Conservation (phyloP, 2,113 vertebrate species). For the Leucoraja erinaceus region DNA sequence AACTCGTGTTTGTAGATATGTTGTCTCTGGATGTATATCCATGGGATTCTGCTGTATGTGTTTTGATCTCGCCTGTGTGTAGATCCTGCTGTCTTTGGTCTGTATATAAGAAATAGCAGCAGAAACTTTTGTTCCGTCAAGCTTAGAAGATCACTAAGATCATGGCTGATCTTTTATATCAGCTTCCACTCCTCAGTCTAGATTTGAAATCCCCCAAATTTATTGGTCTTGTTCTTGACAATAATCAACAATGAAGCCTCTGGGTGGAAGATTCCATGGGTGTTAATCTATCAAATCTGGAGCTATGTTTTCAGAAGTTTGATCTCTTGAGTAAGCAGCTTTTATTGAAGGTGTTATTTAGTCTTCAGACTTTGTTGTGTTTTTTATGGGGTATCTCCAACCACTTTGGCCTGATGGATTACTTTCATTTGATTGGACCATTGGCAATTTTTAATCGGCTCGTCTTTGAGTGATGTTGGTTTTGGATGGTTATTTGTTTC, state of each 20-base stretch:
- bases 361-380: background rate
- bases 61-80: background rate
- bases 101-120: background rate
- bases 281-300: background rate
- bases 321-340: background rate
- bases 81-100: background rate
- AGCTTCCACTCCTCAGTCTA: too few species aligned
- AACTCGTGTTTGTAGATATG: background rate
- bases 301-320: background rate
- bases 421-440: background rate
- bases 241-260: too few species aligned
- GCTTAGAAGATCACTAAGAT: too few species aligned
- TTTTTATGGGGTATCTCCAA: background rate
- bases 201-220: too few species aligned
- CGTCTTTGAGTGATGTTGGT: too few species aligned
- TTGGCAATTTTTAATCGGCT: background rate
- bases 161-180: too few species aligned
- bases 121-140: too few species aligned
- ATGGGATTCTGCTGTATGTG: background rate
- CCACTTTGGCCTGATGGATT: background rate
- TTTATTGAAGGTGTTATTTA: background rate
- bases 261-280: too few species aligned
- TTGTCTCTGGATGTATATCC: background rate
- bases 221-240: too few species aligned
- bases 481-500: too few species aligned